Evolutionary conservation across 2,888 invertebrate genomes (phyloP).

Genomic region (Acronicta aceris): DNA sequence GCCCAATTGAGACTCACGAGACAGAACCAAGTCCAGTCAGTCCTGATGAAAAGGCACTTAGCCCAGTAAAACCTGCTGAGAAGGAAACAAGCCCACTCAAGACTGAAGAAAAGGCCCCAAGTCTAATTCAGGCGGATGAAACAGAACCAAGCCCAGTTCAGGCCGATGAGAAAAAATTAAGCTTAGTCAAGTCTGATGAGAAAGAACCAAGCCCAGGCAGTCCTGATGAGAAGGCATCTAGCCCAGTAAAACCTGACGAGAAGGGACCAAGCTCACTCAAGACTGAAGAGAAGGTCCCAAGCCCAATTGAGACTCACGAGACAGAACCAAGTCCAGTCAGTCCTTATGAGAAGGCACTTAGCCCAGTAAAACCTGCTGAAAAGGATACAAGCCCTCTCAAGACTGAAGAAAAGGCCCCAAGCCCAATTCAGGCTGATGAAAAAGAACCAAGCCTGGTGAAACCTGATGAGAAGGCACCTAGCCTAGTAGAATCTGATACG

Average conservation of each 20-base stretch:
- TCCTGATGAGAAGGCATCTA: not conserved
- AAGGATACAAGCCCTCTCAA: too few relatives aligned
- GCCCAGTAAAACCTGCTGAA: too few relatives aligned
- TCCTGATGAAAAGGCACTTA: constrained; percentile 25
- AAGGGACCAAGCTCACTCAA: constrained; percentile 10
- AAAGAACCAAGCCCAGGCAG: not conserved
- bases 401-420: too few relatives aligned
- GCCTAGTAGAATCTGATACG: too few relatives aligned
- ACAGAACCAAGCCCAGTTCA: constrained; percentile 26
- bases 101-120: too few relatives aligned
- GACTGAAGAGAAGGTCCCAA: constrained; percentile 5
- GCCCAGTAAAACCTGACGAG: constrained; percentile 11
- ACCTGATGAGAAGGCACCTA: too few relatives aligned
- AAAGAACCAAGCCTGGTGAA: too few relatives aligned
- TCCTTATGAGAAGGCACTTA: too few relatives aligned
- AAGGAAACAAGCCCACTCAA: not conserved
- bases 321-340: too few relatives aligned
- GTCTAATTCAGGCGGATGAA: constrained; percentile 5
- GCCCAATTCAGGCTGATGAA: too few relatives aligned
- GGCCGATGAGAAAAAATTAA: not conserved
- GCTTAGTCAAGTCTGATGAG: constrained; percentile 3
- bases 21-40: not conserved
- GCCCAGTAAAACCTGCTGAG: constrained; percentile 12
- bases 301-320: not conserved
- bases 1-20: not conserved